A percentile compares a stretch with the other conserved stretches of the same genome.
Evolutionary conservation across 2,797 vertebrate genomes (phyloP).

Genomic region (Monodelphis domestica): DNA sequence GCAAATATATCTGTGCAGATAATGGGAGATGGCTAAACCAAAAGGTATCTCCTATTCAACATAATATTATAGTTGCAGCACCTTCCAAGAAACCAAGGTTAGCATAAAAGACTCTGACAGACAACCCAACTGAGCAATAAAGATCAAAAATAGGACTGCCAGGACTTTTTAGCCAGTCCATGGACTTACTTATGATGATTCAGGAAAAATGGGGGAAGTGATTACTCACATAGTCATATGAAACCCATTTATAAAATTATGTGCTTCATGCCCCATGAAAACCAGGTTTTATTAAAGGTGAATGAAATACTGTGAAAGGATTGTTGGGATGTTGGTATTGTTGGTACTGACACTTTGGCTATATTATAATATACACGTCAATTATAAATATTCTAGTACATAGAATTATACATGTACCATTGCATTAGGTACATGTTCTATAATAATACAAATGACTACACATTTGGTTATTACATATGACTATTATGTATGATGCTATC

Average conservation of each 20-base stretch:
- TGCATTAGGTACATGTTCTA: not conserved
- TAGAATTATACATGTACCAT: not conserved
- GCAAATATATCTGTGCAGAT: no score
- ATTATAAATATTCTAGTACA: not conserved
- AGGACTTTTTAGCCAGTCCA: not conserved
- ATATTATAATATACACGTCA: not conserved
- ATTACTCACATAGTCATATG: not conserved
- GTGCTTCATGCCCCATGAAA: not conserved
- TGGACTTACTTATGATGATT: not conserved
- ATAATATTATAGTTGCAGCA: not conserved
- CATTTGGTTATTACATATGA: not conserved
- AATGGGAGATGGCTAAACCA: not conserved
- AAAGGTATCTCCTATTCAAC: not conserved
- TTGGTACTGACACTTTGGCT: not conserved
- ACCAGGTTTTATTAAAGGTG: not conserved
- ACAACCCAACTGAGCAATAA: not conserved
- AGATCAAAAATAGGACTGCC: not conserved
- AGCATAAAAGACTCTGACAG: not conserved
- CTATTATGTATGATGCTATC: not conserved
- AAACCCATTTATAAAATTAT: not conserved
- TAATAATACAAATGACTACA: not conserved
- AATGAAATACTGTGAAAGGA: not conserved
- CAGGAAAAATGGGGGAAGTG: not conserved
- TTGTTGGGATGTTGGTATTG: not conserved
- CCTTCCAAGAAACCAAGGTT: not conserved